Conservation (phyloP, 2,797 vertebrate genomes). For the Muraenolepis orangiensis region DNA sequence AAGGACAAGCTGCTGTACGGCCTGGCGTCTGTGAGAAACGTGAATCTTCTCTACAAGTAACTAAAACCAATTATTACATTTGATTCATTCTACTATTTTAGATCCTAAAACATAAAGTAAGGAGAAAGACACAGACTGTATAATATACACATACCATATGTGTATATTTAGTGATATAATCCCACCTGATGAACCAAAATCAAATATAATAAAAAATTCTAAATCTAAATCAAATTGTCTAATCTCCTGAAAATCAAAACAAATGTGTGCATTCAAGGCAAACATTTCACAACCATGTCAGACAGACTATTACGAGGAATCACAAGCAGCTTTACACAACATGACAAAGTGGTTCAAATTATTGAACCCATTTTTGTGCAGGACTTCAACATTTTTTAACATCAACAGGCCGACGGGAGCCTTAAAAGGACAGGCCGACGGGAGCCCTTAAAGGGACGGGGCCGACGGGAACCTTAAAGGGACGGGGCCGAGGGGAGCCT, state of each 20-base stretch:
- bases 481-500: too few relatives aligned
- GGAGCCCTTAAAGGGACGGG: too few relatives aligned
- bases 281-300: neutral
- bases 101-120: neutral
- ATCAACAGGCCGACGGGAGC: too few relatives aligned
- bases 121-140: neutral
- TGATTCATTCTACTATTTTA: neutral
- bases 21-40: slow-evolving; percentile 81
- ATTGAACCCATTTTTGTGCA: too few relatives aligned
- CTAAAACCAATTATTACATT: neutral
- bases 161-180: neutral
- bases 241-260: neutral
- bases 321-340: neutral
- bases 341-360: neutral
- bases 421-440: too few relatives aligned
- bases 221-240: too few relatives aligned
- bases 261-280: neutral
- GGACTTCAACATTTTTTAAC: too few relatives aligned
- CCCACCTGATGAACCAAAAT: too few relatives aligned
- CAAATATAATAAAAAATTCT: too few relatives aligned
- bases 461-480: too few relatives aligned
- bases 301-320: neutral
- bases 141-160: neutral
- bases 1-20: slow-evolving; percentile 95
- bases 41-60: slow-evolving; percentile 81